These are phyloP conservation scores for Cyanoderma ruficeps DNA, from an alignment of 2,113 vertebrate species.

Conservation along the genomic window DNA sequence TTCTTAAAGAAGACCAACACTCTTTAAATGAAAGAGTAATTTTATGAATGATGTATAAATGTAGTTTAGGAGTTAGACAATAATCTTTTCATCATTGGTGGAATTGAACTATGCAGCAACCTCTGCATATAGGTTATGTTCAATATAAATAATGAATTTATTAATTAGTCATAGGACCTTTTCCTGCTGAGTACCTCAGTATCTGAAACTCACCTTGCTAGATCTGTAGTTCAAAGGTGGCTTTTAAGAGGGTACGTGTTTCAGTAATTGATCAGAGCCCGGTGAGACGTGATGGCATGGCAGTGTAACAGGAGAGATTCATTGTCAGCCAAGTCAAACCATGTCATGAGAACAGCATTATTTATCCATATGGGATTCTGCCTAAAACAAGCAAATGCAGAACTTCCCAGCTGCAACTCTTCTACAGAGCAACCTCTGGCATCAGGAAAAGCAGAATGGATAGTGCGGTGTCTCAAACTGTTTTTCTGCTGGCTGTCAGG, in stretches of 20 bases:
- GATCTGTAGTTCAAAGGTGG: not conserved
- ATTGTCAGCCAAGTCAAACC: not conserved
- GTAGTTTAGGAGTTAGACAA: not conserved
- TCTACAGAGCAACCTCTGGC: not conserved
- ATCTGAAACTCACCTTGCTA: not conserved
- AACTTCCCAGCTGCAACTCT: not conserved
- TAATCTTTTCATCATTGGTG: not conserved
- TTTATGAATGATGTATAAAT: not conserved
- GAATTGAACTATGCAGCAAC: not conserved
- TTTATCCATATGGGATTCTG: not conserved
- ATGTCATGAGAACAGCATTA: rapidly evolving
- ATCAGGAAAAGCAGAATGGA: not conserved
- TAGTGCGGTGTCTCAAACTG: not conserved
- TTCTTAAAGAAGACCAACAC: not conserved
- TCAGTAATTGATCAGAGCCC: not conserved
- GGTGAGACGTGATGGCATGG: not conserved
- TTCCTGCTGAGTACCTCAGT: not conserved
- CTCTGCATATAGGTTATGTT: not conserved
- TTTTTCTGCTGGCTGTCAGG: not conserved
- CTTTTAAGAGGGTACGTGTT: not conserved
- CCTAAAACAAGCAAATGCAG: not conserved
- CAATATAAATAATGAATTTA: not conserved
- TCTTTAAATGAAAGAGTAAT: not conserved
- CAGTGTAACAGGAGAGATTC: not conserved
- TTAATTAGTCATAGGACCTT: not conserved